Percentiles rank a stretch among this genome's conserved stretches.
phyloP scores from a whole-genome alignment of 2,797 vertebrate species.

The Avahi laniger region DNA sequence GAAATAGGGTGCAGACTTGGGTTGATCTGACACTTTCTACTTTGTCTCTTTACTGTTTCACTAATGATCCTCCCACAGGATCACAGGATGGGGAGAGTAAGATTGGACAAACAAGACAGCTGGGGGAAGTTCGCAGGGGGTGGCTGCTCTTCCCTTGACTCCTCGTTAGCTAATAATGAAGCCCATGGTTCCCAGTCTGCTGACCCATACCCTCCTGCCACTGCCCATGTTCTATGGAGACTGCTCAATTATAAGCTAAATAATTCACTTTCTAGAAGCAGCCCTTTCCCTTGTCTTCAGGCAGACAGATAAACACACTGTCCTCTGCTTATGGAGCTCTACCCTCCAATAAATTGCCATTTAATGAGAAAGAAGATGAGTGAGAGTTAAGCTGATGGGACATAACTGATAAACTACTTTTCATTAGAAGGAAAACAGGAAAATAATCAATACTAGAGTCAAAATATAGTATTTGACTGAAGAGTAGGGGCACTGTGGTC shows the following conservation, averaged over 20 bases:
- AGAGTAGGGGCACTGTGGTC: background rate
- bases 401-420: constrained; percentile 54
- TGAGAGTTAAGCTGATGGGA: constrained; percentile 26
- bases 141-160: background rate
- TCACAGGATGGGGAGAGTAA: background rate
- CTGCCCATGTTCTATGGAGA: background rate
- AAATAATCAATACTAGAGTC: constrained; percentile 51
- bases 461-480: constrained; percentile 30
- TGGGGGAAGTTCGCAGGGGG: no score
- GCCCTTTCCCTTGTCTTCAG: constrained; percentile 55
- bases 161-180: background rate
- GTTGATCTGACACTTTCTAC: background rate
- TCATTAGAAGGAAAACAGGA: constrained; percentile 48
- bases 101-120: background rate
- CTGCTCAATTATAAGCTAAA: constrained; percentile 45
- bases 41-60: constrained; percentile 17
- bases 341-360: constrained; percentile 56
- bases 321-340: constrained; percentile 25
- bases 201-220: background rate
- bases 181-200: background rate
- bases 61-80: background rate
- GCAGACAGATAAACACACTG: constrained; percentile 55
- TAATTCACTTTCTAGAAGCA: constrained; percentile 43
- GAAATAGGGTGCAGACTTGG: background rate
- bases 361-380: constrained; percentile 54